Conservation (phyloP, 2,888 invertebrate genomes). For the Horisme vitalbata region DNA sequence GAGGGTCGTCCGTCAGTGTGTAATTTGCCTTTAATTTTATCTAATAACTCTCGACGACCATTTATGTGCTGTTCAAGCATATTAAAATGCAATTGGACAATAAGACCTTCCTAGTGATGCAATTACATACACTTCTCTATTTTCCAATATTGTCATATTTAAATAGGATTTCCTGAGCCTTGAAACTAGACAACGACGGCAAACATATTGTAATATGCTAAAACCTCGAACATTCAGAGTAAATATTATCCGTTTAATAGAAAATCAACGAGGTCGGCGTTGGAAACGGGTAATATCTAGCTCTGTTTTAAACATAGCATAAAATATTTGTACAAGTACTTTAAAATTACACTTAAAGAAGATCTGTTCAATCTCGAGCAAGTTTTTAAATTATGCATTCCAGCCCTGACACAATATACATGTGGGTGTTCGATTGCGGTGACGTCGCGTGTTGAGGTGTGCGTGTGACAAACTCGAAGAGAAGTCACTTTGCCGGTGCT, state of each 20-base stretch:
- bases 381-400: conserved; percentile 6
- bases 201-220: conserved; percentile 13
- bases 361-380: not conserved
- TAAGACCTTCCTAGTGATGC: conserved; percentile 1
- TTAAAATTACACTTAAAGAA: not conserved
- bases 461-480: conserved; percentile 50
- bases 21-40: conserved; percentile 61
- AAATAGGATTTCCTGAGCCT: conserved; percentile 31
- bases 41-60: conserved; percentile 50
- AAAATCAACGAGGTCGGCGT: conserved; percentile 13
- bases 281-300: not conserved
- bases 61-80: conserved; percentile 13
- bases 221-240: conserved; percentile 4
- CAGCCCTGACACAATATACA: conserved; percentile 63
- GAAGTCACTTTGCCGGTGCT: conserved; percentile 37
- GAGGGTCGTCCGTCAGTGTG: conserved; percentile 70
- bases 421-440: conserved; percentile 48
- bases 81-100: no score
- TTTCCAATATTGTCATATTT: conserved; percentile 18
- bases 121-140: not conserved
- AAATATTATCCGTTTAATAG: conserved; percentile 15
- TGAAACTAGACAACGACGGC: conserved; percentile 15
- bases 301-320: no score
- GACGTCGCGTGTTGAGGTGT: conserved; percentile 42
- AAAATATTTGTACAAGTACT: no score